Percentiles rank a stretch among this genome's conserved stretches.
These are phyloP conservation scores for Prionailurus viverrinus DNA, from an alignment of 2,113 vertebrate genomes.

Conservation along the genomic window DNA sequence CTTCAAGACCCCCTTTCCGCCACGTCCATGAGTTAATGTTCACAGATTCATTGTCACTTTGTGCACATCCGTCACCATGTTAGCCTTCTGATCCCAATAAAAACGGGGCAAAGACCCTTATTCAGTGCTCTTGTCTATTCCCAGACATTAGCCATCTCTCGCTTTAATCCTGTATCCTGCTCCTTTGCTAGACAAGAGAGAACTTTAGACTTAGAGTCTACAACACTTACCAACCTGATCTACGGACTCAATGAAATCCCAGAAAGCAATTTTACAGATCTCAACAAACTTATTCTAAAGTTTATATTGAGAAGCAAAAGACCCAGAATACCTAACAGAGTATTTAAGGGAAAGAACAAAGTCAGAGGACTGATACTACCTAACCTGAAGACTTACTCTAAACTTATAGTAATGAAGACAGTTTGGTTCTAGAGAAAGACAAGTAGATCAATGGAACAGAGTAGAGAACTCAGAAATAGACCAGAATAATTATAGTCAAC, in stretches of 20 bases:
- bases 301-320: not conserved
- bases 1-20: too few species aligned
- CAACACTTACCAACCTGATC: not conserved
- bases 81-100: too few species aligned
- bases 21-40: too few species aligned
- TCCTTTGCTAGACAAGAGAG: too few species aligned
- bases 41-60: too few species aligned
- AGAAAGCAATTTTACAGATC: not conserved
- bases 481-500: not conserved
- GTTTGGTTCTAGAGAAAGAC: not conserved
- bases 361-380: not conserved
- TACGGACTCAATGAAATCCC: not conserved
- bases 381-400: not conserved
- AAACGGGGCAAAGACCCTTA: too few species aligned
- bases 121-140: too few species aligned
- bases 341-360: not conserved
- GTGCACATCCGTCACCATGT: too few species aligned
- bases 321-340: not conserved
- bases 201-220: too few species aligned
- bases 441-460: not conserved
- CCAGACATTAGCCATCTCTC: too few species aligned
- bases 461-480: not conserved
- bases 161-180: too few species aligned
- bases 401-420: not conserved
- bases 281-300: not conserved